These are phyloP conservation scores for Scrobipalpa atriplicella DNA, from an alignment of 2,888 invertebrate species.

Conservation along the genomic window DNA sequence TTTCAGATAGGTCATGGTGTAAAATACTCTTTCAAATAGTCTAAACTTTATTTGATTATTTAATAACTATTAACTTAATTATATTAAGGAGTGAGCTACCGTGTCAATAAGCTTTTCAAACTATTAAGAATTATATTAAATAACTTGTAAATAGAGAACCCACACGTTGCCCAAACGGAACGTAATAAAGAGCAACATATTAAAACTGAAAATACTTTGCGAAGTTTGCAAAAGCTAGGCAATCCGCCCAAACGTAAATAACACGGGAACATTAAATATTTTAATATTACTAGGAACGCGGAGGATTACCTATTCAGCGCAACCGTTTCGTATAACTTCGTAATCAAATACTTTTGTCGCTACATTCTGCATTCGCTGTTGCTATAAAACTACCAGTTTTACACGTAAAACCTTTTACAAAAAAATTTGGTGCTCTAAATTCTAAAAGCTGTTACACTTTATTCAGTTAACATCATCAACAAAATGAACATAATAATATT, in stretches of 20 bases:
- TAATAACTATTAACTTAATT: too few species aligned
- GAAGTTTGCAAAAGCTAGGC: neutral
- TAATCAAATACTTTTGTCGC: constrained; percentile 44
- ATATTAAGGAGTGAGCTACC: too few species aligned
- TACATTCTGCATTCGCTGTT: neutral
- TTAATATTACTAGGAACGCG: neutral
- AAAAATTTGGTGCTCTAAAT: neutral
- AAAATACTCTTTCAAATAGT: too few species aligned
- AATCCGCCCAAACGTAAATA: neutral
- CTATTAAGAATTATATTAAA: neutral
- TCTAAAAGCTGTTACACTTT: too few species aligned
- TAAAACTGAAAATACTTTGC: too few species aligned
- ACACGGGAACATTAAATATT: constrained; percentile 9
- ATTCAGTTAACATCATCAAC: too few species aligned
- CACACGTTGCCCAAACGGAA: too few species aligned
- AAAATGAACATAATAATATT: too few species aligned
- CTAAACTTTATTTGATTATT: too few species aligned
- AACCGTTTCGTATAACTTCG: constrained; percentile 27
- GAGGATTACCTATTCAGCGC: neutral
- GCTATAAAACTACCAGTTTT: neutral
- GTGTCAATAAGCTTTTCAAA: too few species aligned
- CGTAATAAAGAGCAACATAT: constrained; percentile 8
- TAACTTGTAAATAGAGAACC: neutral
- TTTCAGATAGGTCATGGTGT: too few species aligned
- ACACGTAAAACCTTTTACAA: neutral